These are phyloP conservation scores for Ursus arctos DNA, from an alignment of 2,113 vertebrate species.

Conservation along the genomic window DNA sequence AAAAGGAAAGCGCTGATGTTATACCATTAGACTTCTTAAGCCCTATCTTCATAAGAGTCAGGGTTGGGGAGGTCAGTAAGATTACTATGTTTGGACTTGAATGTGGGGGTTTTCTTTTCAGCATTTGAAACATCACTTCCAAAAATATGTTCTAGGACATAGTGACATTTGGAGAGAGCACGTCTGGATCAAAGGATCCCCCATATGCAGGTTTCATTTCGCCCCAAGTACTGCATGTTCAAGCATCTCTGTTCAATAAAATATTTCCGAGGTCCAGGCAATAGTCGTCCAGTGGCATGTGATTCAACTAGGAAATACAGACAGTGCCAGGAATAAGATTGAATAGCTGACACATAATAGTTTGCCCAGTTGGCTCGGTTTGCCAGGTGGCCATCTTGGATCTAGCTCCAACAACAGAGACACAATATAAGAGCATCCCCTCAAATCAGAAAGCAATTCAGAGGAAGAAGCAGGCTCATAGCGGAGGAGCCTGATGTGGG, in stretches of 20 bases:
- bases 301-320: not conserved
- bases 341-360: not conserved
- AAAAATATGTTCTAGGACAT: not conserved
- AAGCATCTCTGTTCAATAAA: not conserved
- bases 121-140: conserved; percentile 23
- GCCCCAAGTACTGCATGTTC: not conserved
- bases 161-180: not conserved
- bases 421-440: not conserved
- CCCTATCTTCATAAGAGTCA: not conserved
- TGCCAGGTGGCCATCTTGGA: not conserved
- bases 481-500: too few relatives aligned
- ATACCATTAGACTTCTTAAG: not conserved
- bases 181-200: not conserved
- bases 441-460: not conserved
- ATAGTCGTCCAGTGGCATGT: not conserved
- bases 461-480: too few relatives aligned
- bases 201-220: conserved; percentile 28
- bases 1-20: not conserved
- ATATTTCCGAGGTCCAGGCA: not conserved
- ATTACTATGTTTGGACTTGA: not conserved
- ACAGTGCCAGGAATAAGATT: not conserved
- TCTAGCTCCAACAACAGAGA: not conserved
- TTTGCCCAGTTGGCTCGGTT: not conserved
- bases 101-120: conserved; percentile 55
- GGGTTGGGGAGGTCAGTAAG: not conserved